Evolutionary conservation across 2,888 invertebrate species (phyloP).

Genomic region (Cheilosia grossa): DNA sequence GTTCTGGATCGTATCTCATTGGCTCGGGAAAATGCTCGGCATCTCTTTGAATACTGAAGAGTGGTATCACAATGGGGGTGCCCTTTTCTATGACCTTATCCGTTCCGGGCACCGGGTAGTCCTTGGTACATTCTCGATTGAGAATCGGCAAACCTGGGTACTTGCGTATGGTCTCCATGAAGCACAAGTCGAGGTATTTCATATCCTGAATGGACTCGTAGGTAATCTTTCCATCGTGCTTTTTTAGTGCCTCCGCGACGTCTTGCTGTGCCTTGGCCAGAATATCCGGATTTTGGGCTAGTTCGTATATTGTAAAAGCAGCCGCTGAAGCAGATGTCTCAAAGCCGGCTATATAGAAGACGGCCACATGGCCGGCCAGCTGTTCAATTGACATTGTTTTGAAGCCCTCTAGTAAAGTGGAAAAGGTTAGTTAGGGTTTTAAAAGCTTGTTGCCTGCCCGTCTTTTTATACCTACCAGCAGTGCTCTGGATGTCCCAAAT

Average conservation of each 20-base stretch:
- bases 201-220: conserved; percentile 83
- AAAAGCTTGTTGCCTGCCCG: too few relatives aligned
- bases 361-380: conserved; percentile 81
- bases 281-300: conserved; percentile 82
- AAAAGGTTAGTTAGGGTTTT: neutral
- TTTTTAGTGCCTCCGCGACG: conserved; percentile 79
- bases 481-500: conserved; percentile 79
- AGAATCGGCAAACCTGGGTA: conserved; percentile 83
- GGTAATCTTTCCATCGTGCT: conserved; percentile 80
- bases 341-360: conserved; percentile 84
- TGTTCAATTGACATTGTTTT: conserved; percentile 81
- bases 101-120: conserved; percentile 80
- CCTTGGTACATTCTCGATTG: conserved; percentile 82
- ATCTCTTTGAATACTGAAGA: conserved; percentile 83
- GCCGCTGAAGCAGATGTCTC: conserved; percentile 83
- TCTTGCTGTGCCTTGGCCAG: conserved; percentile 81
- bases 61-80: conserved; percentile 81
- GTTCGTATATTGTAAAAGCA: conserved; percentile 82
- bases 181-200: conserved; percentile 83
- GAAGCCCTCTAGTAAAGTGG: conserved; percentile 71
- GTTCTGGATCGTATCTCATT: conserved; percentile 82
- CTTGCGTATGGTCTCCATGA: conserved; percentile 82
- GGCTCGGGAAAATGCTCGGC: conserved; percentile 82
- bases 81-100: conserved; percentile 80
- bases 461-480: conserved; percentile 71